Base-by-base conservation (phyloP, 2,113 vertebrate genomes). In the Danionella cerebrum region DNA sequence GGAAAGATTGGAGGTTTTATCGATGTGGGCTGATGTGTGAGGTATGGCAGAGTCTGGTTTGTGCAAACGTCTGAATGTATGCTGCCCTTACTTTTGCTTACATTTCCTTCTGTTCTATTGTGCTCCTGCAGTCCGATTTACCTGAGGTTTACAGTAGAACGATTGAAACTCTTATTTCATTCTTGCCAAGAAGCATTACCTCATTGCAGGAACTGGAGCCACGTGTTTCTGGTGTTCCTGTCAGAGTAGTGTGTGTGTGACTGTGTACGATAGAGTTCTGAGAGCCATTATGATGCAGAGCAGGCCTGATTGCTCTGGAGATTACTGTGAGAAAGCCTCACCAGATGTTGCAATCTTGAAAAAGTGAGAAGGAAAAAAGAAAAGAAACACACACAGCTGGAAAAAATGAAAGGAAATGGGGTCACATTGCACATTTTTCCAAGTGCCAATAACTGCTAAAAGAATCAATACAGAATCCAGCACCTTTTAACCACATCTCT, bases 301-400 rank as follows among this genome's bases (percentile, higher is more conserved):
- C 67, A 76, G 74, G 60, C 58, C 77, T 41, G 47, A 31, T 63
- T 33, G 65, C 22, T 48, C 42, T 38, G 19, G 39, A 67, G 74
- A 72, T 75, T 73, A 78, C 70, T 60, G 67, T 54, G 39, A 73
- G 70, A 82, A 80, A 79, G 63, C 27, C 64, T 73, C 81, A 76
- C 77, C 83, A 85, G 81, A 85, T 85, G 81, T 82, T 69, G 65
- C 48, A 36, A 69, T 71, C 44, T 60, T 35, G 16, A 42, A 45
- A 44, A 42, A 52, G 36, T 25, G 19, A n/a, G 9, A 39, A 42
- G 24, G 25, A 53, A 47, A 36, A 12, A 35, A 41, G 53, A 60
- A 33, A 42, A 52, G 16, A 59, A 33, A 57, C 51, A 66, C 29
- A 42, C 42, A 72, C 33, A 62, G 55, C 45, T 51, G 47, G 38